Percentiles rank a stretch among this genome's conserved stretches.
These are phyloP conservation scores for Drosophila rhopaloa DNA, from an alignment of 1,140 invertebrate genomes.

Conservation along the genomic window DNA sequence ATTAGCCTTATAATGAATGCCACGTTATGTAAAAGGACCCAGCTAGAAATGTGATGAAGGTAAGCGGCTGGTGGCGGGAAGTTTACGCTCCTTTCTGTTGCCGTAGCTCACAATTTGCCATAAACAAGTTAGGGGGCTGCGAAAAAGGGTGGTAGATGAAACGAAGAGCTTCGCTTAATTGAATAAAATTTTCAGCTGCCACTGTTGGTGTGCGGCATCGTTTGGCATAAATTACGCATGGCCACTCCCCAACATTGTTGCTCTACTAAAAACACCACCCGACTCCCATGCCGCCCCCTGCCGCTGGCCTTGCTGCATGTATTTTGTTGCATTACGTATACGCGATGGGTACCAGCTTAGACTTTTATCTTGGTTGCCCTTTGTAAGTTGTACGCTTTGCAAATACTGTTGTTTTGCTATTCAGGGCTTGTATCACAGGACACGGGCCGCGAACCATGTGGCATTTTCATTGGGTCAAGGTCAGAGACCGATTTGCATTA, in stretches of 20 bases:
- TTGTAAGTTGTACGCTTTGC: conserved; percentile 19
- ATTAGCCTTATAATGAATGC: conserved; percentile 58
- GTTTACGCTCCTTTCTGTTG: conserved; percentile 9
- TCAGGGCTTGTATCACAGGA: conserved; percentile 18
- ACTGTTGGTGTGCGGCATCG: conserved; percentile 10
- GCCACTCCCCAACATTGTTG: conserved; percentile 29
- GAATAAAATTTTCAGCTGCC: conserved; percentile 42
- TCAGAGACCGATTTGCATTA: conserved; percentile 47
- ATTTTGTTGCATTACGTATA: conserved; percentile 33
- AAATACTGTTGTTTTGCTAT: conserved; percentile 14
- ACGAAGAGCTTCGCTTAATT: conserved; percentile 41
- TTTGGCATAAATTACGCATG: conserved; percentile 50
- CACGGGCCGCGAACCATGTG: conserved; percentile 6
- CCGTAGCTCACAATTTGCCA: conserved; percentile 46
- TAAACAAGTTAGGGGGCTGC: conserved; percentile 24
- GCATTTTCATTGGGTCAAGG: conserved; percentile 48
- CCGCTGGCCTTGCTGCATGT: conserved; percentile 26
- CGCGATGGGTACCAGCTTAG: conserved; percentile 37
- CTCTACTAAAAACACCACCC: conserved; percentile 11
- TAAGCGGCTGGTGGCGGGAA: background rate
- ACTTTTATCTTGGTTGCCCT: conserved; percentile 52
- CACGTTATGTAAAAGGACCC: conserved; percentile 36
- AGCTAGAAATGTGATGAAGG: conserved; percentile 26
- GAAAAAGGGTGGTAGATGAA: background rate
- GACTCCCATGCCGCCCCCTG: background rate